These are phyloP conservation scores for Euspilapteryx auroguttella DNA, from an alignment of 2,888 invertebrate genomes.

Conservation along the genomic window DNA sequence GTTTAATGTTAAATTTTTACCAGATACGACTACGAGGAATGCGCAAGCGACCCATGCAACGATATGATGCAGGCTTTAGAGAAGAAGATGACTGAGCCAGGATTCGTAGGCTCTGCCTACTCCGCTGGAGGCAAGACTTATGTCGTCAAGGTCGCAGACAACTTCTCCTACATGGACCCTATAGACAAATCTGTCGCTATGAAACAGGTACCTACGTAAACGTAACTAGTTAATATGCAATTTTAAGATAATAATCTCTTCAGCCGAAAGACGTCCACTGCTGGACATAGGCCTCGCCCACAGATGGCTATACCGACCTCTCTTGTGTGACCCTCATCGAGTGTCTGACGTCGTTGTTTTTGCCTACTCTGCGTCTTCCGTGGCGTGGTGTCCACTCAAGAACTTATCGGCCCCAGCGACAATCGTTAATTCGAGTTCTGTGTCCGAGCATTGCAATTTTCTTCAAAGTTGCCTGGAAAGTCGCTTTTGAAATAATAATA, in stretches of 20 bases:
- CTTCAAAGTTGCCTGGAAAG: too few relatives aligned
- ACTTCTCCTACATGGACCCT: slow-evolving; percentile 95
- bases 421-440: too few relatives aligned
- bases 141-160: slow-evolving; percentile 80
- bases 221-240: background rate
- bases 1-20: too few relatives aligned
- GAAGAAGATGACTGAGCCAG: slow-evolving; percentile 62
- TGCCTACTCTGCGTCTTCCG: too few relatives aligned
- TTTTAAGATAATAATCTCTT: background rate
- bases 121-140: slow-evolving; percentile 68
- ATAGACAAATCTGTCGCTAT: slow-evolving; percentile 88
- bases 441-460: too few relatives aligned
- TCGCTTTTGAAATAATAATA: too few relatives aligned
- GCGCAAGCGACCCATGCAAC: slow-evolving; percentile 83
- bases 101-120: slow-evolving; percentile 65
- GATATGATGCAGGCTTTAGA: slow-evolving; percentile 88
- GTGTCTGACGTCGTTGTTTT: too few relatives aligned
- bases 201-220: slow-evolving; percentile 72
- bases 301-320: background rate
- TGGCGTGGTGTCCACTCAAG: too few relatives aligned
- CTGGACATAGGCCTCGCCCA: background rate
- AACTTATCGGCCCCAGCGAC: too few relatives aligned
- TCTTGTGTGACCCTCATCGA: background rate
- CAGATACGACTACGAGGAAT: slow-evolving; percentile 98
- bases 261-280: background rate